Evolutionary conservation across 2,888 invertebrate species (phyloP), one percentile per base, ranked within the genome.

Genomic region (Acanthosepion esculentum): DNA sequence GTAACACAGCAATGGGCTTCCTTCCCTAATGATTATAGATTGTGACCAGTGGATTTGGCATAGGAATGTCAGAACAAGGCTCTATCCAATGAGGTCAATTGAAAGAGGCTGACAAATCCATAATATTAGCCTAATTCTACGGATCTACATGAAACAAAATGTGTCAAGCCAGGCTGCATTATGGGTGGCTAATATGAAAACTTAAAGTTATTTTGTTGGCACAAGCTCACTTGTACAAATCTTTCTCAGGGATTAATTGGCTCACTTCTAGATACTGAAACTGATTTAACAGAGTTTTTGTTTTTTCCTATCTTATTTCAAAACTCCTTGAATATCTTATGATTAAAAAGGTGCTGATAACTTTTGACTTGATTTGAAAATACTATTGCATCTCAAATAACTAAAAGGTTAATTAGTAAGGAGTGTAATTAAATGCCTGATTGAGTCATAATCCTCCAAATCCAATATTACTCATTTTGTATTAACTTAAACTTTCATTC

Each of bases 21-120:
- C 78, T 78, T 12, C 78, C n/a, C 78, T 78, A 78, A 78, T 78
- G 78, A 78, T 78, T 78, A 78, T 78, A 78, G 78, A 78, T 78
- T 78, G 78, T 78, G 78, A 78, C 78, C 78, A 78, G 78, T 78
- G 78, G 78, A 78, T 78, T 78, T 78, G n/a, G 78, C 78, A 78
- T n/a, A 33, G 5, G 78, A 78, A n/a, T 78, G n/a, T 78, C 78
- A 33, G 78, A 78, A 78, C n/a, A 78, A n/a, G n/a, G 78, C 78
- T 78, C n/a, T 78, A n/a, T 78, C n/a, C 78, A 78, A 78, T 78
- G 78, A 78, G 78, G 78, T 33, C 78, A 78, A 78, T n/a, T 33
- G 78, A 78, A 78, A 78, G 78, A 78, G 78, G n/a, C n/a, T 78
- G 78, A 78, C 78, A 78, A 78, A 78, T 78, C 78, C 78, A 78